Conservation (phyloP, 2,888 invertebrate genomes). For the Thalpophila matura region DNA sequence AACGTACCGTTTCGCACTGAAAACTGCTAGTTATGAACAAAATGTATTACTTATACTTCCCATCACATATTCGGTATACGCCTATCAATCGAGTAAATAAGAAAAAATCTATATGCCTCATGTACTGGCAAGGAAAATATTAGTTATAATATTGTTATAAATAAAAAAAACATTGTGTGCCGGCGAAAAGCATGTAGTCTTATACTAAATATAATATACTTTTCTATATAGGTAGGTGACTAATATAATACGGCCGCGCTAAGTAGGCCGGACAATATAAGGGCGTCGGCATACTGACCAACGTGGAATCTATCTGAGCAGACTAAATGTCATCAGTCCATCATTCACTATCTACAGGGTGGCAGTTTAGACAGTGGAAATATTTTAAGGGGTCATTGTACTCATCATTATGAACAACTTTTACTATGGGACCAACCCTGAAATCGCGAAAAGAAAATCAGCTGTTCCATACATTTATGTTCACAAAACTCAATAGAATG, state of each 20-base stretch:
- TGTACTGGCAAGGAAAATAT: slow-evolving; percentile 77
- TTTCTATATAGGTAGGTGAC: slow-evolving; percentile 81
- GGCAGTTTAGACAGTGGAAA: too few species aligned
- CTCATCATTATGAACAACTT: too few species aligned
- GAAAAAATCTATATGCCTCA: slow-evolving; percentile 74
- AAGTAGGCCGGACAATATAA: slow-evolving; percentile 59
- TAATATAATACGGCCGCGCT: slow-evolving; percentile 75
- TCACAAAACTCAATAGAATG: too few species aligned
- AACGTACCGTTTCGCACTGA: too few species aligned
- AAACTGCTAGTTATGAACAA: slow-evolving; percentile 24
- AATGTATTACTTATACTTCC: slow-evolving; percentile 1
- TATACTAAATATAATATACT: slow-evolving; percentile 80
- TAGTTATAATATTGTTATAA: slow-evolving; percentile 70
- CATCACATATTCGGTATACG: slow-evolving; percentile 16
- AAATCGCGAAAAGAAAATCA: too few species aligned
- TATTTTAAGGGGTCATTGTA: too few species aligned
- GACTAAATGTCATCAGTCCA: too few species aligned
- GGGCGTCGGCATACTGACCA: not conserved
- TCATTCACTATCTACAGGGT: too few species aligned
- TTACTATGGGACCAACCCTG: too few species aligned
- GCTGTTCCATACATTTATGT: too few species aligned
- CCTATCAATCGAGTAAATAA: slow-evolving; percentile 65
- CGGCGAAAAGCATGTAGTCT: slow-evolving; percentile 82
- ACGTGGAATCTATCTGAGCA: not conserved
- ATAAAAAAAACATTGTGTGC: slow-evolving; percentile 70